Evolutionary conservation across 2,888 invertebrate genomes (phyloP), one percentile per base, ranked within the genome.

Genomic region (Lysandra coridon): DNA sequence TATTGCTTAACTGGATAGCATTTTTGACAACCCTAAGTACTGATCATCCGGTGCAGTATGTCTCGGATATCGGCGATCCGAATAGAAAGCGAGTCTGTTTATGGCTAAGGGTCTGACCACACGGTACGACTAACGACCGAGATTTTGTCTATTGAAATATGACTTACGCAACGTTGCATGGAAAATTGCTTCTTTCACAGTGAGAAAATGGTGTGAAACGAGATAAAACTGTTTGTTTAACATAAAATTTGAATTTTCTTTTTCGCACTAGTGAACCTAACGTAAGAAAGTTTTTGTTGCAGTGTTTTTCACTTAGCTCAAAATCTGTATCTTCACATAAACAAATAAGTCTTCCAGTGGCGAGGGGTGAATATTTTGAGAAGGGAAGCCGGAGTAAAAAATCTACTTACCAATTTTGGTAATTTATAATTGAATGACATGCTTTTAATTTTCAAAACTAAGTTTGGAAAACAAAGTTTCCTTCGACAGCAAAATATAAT

Each of bases 11-110:
- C 12, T 23, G 23, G 7, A 6, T 23, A n/a, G 10, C 14, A 14
- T 53, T 10, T 14, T 17, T 74, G 78, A 77, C 81, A 83, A 82
- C 82, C 82, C 81, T 80, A 74, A 14, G 49, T 30, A 76, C 76
- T 79, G 81, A 81, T 82, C 82, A 82, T 74, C 73, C 76, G 62
- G 80, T 82, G 80, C 74, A 78, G 76, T 79, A 80, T 79, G 77
- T 78, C 76, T 73, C 73, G 78, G 44, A 44, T 77, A 53, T 77
- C 78, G 64, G 75, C 80, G 85, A 86, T 83, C 84, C 80, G 84
- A 85, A 85, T 89, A 88, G 90, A 90, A 90, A 90, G 88, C 87
- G 85, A 84, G 78, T 81, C 81, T 78, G 57, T 73, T 78, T 33
- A 64, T 49, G 53, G 73, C 78, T 73, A 78, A 73, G 78, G 73